These are phyloP conservation scores for Rousettus leschenaultii DNA, from an alignment of 2,113 vertebrate species.

Conservation along the genomic window DNA sequence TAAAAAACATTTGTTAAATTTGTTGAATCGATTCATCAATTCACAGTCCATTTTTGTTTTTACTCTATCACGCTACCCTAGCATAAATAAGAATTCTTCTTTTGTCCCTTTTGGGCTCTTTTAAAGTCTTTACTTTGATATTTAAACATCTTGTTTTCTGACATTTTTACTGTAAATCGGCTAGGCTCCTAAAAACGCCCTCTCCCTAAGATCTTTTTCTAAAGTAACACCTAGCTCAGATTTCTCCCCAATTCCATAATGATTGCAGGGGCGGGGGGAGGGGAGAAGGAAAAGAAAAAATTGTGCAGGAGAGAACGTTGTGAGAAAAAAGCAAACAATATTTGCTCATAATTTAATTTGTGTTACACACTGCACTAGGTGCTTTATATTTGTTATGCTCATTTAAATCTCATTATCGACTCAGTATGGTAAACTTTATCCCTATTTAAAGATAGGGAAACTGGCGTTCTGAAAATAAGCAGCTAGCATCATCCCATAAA, in stretches of 20 bases:
- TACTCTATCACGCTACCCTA: neutral
- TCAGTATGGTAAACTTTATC: neutral
- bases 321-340: neutral
- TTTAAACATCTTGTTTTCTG: neutral
- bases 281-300: neutral
- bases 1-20: neutral
- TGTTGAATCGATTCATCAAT: neutral
- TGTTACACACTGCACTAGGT: neutral
- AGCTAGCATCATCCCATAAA: neutral
- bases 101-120: neutral
- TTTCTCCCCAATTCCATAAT: neutral
- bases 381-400: neutral
- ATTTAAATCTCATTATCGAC: neutral
- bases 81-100: neutral
- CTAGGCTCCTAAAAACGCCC: neutral
- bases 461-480: constrained; percentile 35
- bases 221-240: neutral
- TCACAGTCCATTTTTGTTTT: constrained; percentile 15
- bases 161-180: neutral
- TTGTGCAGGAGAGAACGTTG: neutral
- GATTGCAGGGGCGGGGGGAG: neutral
- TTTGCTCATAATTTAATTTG: neutral
- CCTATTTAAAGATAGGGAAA: constrained; percentile 31
- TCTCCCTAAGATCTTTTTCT: neutral
- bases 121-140: neutral